phyloP scores from a whole-genome alignment of 2,113 vertebrate genomes.

The Eptatretus burgeri region DNA sequence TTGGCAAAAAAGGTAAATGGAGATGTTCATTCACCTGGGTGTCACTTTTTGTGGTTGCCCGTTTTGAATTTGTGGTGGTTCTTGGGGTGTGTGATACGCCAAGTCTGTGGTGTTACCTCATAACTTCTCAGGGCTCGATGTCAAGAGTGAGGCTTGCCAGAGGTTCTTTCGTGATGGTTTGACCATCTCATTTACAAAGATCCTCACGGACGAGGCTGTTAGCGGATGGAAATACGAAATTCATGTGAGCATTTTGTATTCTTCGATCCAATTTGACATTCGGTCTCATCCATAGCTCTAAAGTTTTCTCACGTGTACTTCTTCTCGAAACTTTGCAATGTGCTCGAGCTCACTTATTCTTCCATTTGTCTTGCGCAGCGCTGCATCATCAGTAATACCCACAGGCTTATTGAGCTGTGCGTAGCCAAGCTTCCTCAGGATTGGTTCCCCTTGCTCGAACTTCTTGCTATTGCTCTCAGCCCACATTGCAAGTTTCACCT shows the following conservation, averaged over 20 bases:
- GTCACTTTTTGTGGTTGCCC: too few relatives aligned
- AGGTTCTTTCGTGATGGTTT: slow-evolving; percentile 95
- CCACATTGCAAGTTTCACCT: slow-evolving; percentile 99
- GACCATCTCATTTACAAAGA: slow-evolving; percentile 98
- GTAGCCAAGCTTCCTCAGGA: slow-evolving; percentile 98
- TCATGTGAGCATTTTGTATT: slow-evolving; percentile 40
- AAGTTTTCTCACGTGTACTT: too few relatives aligned
- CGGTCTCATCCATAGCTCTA: too few relatives aligned
- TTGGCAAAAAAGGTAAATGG: slow-evolving; percentile 89
- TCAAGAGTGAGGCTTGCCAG: slow-evolving; percentile 98
- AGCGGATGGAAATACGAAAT: slow-evolving; percentile 99
- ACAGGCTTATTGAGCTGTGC: slow-evolving; percentile 83
- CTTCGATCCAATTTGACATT: background rate
- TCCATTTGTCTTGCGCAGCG: slow-evolving; percentile 23
- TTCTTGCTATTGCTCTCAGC: slow-evolving; percentile 97
- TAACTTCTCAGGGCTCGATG: slow-evolving; percentile 47
- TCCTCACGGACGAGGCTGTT: slow-evolving; percentile 94
- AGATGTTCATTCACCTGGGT: background rate
- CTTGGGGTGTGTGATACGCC: too few relatives aligned
- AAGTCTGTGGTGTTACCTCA: too few relatives aligned
- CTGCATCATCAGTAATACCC: slow-evolving; percentile 98
- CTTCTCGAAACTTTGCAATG: too few relatives aligned
- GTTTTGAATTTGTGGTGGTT: too few relatives aligned
- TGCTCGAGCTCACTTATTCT: too few relatives aligned
- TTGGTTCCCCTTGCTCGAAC: slow-evolving; percentile 97